These are phyloP conservation scores for Bergia sp. DNA, from an alignment of 92 coral and sea anemone species.

Conservation along the genomic window DNA sequence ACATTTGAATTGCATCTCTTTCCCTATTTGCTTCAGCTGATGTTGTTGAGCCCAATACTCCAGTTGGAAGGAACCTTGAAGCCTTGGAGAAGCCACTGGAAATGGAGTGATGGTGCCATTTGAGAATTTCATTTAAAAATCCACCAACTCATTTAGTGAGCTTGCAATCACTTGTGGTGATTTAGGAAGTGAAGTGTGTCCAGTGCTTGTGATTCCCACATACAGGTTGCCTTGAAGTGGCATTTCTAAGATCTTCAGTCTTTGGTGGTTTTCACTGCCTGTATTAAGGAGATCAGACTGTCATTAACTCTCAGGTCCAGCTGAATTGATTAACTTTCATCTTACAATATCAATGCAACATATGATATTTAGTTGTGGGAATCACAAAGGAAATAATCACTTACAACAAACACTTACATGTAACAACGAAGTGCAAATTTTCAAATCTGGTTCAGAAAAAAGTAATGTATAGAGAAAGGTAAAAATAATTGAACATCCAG, in stretches of 20 bases:
- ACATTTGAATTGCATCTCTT: not conserved
- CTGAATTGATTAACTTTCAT: not conserved
- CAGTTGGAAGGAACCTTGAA: not conserved
- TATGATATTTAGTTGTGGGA: not conserved
- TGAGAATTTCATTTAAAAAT: not conserved
- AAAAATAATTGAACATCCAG: too few relatives aligned
- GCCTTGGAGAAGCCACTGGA: not conserved
- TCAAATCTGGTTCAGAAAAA: too few relatives aligned
- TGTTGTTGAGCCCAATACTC: not conserved
- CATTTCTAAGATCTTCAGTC: not conserved
- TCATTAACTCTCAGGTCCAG: too few relatives aligned
- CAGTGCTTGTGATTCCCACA: not conserved
- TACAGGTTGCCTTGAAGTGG: not conserved
- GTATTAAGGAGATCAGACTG: not conserved
- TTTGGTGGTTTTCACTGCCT: constrained; percentile 5
- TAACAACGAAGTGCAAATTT: not conserved
- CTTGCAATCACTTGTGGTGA: not conserved
- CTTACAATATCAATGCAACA: not conserved
- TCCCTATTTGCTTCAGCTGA: not conserved
- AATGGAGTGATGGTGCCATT: not conserved
- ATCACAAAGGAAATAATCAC: not conserved
- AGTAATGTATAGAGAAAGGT: too few relatives aligned
- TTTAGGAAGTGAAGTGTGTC: not conserved
- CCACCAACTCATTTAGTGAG: not conserved
- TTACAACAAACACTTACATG: not conserved